Evolutionary conservation across 1,140 invertebrate species (phyloP), one percentile per base, ranked within the genome.

Genomic region (Zaprionus davidi): DNA sequence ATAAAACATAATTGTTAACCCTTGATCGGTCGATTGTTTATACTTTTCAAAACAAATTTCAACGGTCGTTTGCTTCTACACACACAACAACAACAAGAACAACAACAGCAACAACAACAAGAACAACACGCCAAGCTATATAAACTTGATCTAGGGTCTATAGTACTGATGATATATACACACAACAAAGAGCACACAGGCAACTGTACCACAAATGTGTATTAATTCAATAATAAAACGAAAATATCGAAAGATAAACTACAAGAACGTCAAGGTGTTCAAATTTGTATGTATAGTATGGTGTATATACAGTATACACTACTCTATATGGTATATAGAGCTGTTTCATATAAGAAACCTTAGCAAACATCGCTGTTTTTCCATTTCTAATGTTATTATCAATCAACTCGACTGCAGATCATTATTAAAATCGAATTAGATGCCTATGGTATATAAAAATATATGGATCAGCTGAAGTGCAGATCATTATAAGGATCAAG

Each of bases 1-100:
- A 78, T 56, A 85, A 17, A 3, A 0, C 66, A 78, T 69, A 70
- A 81, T 78, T 83, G 81, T 84, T 84, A 73, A 66, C 70, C 34
- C 34, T 24, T 55, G 53, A 51, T 53, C 59, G 73, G 70, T 49
- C 15, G 68, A 62, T 85, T 85, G 67, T 84, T 85, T 81, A 63
- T 78, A 72, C 60, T 85, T 80, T 70, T 71, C 67, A 31, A 31
- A 11, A 3, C 80, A 56, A 62, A 78, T 38, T 24, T 51, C 46
- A 44, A 53, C 59, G 73, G 70, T 46, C 15, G 71, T 68, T 84
- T 84, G 67, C 78, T 84, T 80, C 73, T 78, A 72, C 64, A 7
- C 3, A 38, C n/a, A 26, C n/a, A n/a, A n/a, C n/a, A n/a, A n/a
- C n/a, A n/a, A n/a, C n/a, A n/a, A n/a, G n/a, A 46, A n/a, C n/a